Conservation (phyloP, 2,113 vertebrate species). For the Tychaedon coryphoeus region DNA sequence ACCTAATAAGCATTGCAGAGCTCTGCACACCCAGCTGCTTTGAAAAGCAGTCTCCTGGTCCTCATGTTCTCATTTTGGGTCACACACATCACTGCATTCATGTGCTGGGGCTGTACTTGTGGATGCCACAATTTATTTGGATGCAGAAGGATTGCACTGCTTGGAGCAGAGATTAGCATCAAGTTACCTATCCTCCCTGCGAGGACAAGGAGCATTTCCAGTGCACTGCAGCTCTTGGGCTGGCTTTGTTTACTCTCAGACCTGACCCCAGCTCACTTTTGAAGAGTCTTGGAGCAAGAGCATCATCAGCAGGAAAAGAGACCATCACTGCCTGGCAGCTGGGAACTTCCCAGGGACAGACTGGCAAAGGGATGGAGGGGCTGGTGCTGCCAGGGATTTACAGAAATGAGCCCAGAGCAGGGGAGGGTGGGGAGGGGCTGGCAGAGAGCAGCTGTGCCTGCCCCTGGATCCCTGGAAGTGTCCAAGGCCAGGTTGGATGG, state of each 20-base stretch:
- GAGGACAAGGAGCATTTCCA: not conserved
- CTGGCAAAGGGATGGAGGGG: not conserved
- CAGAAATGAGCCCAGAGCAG: not conserved
- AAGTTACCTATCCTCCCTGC: not conserved
- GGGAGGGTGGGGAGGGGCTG: not conserved
- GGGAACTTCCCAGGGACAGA: not conserved
- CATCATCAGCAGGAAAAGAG: not conserved
- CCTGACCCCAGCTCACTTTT: not conserved
- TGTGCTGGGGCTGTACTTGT: not conserved
- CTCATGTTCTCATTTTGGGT: not conserved
- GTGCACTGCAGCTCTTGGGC: not conserved
- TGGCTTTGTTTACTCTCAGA: not conserved
- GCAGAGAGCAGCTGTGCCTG: not conserved
- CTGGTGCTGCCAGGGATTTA: not conserved
- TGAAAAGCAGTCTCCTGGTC: not conserved
- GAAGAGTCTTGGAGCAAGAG: not conserved
- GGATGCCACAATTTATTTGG: not conserved
- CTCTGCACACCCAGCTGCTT: slow-evolving; percentile 31
- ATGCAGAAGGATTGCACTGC: not conserved
- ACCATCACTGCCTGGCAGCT: not conserved
- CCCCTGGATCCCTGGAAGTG: not conserved
- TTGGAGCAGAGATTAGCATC: not conserved
- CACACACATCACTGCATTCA: not conserved
- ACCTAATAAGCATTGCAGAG: not conserved
- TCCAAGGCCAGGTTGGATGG: not conserved